Base-by-base conservation (phyloP, 2,888 invertebrate species). In the Candidula unifasciata region DNA sequence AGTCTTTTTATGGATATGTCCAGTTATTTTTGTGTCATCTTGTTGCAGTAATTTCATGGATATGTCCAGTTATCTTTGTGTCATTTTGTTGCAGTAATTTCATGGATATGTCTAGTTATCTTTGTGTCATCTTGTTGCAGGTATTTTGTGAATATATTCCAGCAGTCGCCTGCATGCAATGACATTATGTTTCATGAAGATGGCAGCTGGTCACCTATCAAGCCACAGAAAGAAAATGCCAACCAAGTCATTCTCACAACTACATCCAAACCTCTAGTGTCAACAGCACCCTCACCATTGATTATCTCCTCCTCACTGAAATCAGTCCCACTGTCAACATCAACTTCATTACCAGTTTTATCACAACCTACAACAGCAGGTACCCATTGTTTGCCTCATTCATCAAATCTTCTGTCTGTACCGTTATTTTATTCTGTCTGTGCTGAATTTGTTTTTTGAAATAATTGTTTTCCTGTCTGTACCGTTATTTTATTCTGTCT, bases 111-210 rank as follows among this genome's bases (percentile, higher is more conserved):
- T n/a, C n/a, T n/a, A n/a, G n/a, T 44, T 44, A 44, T 13, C 44
- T 44, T 44, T 13, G 44, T 44, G 44, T 44, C 13, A 44, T 44
- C 44, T 44, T 44, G 44, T 44, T 88, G 18, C 89, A 94, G 94
- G 85, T 91, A 94, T 79, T 94, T 94, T 90, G 91, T 92, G 60
- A 94, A 94, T 86, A 94, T 94, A 44, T 89, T 93, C n/a, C 89
- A 89, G 52, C 88, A 90, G 85, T 92, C 91, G 5, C 89, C 92
- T 21, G 92, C 92, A 64, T 92, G 91, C 52, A 91, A 88, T 74
- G 94, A 94, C 86, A 94, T 94, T 66, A 91, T 94, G 88, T 94
- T 94, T 87, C 89, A 91, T 68, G 93, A 93, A 84, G 94, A 94
- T 88, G 94, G 94, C 18, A 91, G 90, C 37, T 94, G 94, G 94